Evolutionary conservation across 2,888 invertebrate genomes (phyloP).

Genomic region (Phortica magna): DNA sequence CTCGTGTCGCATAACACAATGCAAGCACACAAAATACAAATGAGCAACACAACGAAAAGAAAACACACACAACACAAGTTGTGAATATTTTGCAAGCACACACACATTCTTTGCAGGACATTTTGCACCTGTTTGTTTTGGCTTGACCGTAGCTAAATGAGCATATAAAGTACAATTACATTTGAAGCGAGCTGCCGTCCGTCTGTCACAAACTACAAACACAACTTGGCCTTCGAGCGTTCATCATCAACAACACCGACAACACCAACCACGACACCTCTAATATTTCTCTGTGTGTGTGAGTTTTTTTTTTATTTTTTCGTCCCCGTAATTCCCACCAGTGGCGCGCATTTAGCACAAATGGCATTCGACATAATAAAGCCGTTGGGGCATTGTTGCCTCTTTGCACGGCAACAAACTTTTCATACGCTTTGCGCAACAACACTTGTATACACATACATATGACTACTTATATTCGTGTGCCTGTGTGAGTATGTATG

Average conservation of each 20-base stretch:
- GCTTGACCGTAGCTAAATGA: not conserved
- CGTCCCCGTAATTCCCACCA: too few species aligned
- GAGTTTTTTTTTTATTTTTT: too few species aligned
- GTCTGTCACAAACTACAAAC: not conserved
- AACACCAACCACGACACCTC: too few species aligned
- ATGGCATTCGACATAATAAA: not conserved
- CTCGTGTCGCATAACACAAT: not conserved
- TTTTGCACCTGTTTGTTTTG: not conserved
- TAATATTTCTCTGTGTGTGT: too few species aligned
- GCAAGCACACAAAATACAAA: not conserved
- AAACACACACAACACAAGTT: not conserved
- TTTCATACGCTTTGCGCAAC: not conserved
- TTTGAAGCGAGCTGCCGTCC: not conserved
- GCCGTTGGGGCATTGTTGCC: not conserved
- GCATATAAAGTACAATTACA: not conserved
- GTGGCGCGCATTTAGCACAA: not conserved
- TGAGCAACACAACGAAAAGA: not conserved
- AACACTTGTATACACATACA: not conserved
- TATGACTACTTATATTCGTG: not conserved
- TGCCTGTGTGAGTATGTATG: not conserved
- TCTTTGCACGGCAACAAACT: not conserved
- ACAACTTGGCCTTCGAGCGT: not conserved
- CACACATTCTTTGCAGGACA: not conserved
- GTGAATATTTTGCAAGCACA: not conserved
- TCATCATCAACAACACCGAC: too few species aligned